Evolutionary conservation across 2,888 invertebrate genomes (phyloP).

Genomic region (Cancer borealis): DNA sequence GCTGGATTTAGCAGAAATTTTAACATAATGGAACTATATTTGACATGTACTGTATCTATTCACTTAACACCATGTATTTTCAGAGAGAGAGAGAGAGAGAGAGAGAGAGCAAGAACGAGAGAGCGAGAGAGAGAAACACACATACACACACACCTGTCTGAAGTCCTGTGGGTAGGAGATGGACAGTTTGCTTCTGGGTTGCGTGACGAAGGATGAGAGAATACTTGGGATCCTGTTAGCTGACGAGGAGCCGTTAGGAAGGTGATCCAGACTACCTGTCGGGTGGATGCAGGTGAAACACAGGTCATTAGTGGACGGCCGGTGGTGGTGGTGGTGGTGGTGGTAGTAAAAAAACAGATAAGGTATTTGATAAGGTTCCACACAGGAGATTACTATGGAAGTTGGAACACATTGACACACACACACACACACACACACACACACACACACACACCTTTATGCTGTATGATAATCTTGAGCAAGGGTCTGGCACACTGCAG

Average conservation of each 20-base stretch:
- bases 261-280: slow-evolving; percentile 92
- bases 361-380: too few species aligned
- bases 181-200: slow-evolving; percentile 88
- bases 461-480: slow-evolving; percentile 92
- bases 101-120: too few species aligned
- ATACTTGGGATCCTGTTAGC: slow-evolving; percentile 90
- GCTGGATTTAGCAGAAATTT: too few species aligned
- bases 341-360: too few species aligned
- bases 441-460: slow-evolving; percentile 86
- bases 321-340: too few species aligned
- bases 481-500: slow-evolving; percentile 92
- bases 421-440: background rate
- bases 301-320: too few species aligned
- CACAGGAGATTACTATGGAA: too few species aligned
- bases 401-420: too few species aligned
- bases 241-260: slow-evolving; percentile 87
- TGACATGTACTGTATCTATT: too few species aligned
- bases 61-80: too few species aligned
- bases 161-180: slow-evolving; percentile 99
- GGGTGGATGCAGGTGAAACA: slow-evolving; percentile 76
- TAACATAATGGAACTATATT: too few species aligned
- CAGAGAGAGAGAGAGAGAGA: background rate
- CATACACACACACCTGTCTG: slow-evolving; percentile 85
- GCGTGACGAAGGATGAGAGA: slow-evolving; percentile 90
- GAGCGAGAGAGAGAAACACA: background rate